Base-by-base conservation (phyloP, 2,113 vertebrate species). In the Aleadryas rufinucha region DNA sequence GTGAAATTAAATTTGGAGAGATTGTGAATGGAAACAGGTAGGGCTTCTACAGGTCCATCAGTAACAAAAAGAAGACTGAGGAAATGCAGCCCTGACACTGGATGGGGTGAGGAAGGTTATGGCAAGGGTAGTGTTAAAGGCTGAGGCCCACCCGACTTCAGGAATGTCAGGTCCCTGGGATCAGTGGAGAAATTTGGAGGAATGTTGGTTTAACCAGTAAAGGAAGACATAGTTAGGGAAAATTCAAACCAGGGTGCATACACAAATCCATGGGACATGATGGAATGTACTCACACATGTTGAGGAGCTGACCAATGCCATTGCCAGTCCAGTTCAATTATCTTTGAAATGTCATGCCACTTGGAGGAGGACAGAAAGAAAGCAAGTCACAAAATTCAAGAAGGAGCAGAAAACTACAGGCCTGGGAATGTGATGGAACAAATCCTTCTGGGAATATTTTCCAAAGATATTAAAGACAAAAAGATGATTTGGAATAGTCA, bases 221-320 rank as follows among this genome's bases (percentile, higher is more conserved):
- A n/a, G 23, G 54, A 85, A 84, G 16, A 31, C 44, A 6, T 22
- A 50, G 10, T n/a, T 8, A 54, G 7, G 27, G 28, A 88, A 84
- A 76, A 54, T 21, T 45, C 59, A 72, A 69, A 63, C 5, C 10
- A 63, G 26, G 42, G 8, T 7, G 24, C 13, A 30, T 16, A 53
- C 3, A 33, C 4, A 59, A 84, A 18, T 77, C 17, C 17, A 23
- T 28, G 35, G 19, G 14, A 53, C 9, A 4, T 33, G 11, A 37
- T 59, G 8, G 35, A 17, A 54, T 26, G 16, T 19, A 76, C 1
- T 10, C 2, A 44, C 0, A 1, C 1, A 1, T 24, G 19, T 28
- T 53, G 63, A 53, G 37, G 24, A 79, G 20, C 7, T 79, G 31
- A 31, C 5, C 16, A 37, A 57, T 61, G 23, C 9, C 21, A 44